Conservation (phyloP, 2,797 vertebrate genomes). For the Pitangus sulphuratus region DNA sequence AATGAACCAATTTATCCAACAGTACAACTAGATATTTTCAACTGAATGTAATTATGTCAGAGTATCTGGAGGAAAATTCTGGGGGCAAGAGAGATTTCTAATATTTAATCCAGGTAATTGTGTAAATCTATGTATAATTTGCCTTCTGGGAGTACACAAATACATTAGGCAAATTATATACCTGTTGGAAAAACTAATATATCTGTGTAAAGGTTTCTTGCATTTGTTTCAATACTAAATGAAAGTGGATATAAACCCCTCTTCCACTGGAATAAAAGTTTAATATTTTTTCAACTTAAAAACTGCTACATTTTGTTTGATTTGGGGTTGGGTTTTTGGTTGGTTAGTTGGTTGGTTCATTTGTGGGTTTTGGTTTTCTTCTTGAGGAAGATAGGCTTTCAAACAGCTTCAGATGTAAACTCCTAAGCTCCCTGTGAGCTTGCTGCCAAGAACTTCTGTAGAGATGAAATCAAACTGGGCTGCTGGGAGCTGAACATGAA, state of each 20-base stretch:
- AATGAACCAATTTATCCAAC: conserved; percentile 37
- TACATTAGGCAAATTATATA: neutral
- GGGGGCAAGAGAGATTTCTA: neutral
- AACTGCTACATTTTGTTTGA: fast-evolving
- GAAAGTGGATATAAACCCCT: neutral
- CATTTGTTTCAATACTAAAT: neutral
- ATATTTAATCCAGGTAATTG: neutral
- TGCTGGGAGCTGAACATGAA: neutral
- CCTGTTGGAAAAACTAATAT: neutral
- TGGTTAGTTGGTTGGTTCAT: neutral
- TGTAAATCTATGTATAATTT: neutral
- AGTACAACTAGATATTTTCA: conserved; percentile 12
- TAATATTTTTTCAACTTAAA: neutral
- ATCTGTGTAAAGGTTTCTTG: neutral
- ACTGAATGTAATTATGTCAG: neutral
- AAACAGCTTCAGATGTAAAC: neutral
- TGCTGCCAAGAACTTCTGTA: neutral
- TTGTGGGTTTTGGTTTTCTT: neutral
- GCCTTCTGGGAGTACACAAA: neutral
- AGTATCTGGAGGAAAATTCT: neutral
- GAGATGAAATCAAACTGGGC: neutral
- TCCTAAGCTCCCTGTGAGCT: neutral
- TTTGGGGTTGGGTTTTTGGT: neutral
- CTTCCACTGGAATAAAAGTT: neutral
- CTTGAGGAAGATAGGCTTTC: neutral